Percentiles rank a stretch among this genome's conserved stretches.
Evolutionary conservation across 2,113 vertebrate species (phyloP).

Genomic region (Trematomus loennbergii): DNA sequence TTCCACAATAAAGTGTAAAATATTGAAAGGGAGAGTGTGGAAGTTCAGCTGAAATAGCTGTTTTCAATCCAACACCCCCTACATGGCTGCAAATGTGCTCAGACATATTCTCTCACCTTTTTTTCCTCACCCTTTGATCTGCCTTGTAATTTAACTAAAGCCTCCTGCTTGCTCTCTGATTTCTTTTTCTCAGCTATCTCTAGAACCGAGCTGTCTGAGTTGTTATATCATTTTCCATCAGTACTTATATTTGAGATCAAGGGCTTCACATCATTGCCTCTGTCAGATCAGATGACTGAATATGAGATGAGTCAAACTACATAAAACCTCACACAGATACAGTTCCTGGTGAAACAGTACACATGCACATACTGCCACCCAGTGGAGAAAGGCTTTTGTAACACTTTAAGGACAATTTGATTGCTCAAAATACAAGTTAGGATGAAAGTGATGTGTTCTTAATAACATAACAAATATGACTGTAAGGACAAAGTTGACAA

Average conservation of each 20-base stretch:
- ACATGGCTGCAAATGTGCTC: conserved; percentile 30
- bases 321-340: neutral
- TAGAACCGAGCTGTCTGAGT: conserved; percentile 19
- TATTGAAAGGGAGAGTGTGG: conserved; percentile 12
- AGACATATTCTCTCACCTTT: conserved; percentile 42
- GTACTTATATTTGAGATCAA: conserved; percentile 52
- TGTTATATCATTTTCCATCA: conserved; percentile 53
- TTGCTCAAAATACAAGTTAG: neutral
- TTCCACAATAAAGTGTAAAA: conserved; percentile 7
- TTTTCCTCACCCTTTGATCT: conserved; percentile 37
- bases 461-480: neutral
- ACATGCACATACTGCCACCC: conserved; percentile 52
- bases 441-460: neutral
- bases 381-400: conserved; percentile 19
- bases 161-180: conserved; percentile 5
- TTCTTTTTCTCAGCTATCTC: conserved; percentile 1
- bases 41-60: conserved; percentile 10
- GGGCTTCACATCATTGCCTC: conserved; percentile 25
- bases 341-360: neutral
- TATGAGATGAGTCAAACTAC: conserved; percentile 17
- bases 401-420: neutral
- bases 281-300: conserved; percentile 51
- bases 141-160: conserved; percentile 33
- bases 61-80: conserved; percentile 21
- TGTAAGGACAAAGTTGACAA: neutral